Evolutionary conservation across 2,113 vertebrate species (phyloP).

Genomic region (Equus przewalskii): DNA sequence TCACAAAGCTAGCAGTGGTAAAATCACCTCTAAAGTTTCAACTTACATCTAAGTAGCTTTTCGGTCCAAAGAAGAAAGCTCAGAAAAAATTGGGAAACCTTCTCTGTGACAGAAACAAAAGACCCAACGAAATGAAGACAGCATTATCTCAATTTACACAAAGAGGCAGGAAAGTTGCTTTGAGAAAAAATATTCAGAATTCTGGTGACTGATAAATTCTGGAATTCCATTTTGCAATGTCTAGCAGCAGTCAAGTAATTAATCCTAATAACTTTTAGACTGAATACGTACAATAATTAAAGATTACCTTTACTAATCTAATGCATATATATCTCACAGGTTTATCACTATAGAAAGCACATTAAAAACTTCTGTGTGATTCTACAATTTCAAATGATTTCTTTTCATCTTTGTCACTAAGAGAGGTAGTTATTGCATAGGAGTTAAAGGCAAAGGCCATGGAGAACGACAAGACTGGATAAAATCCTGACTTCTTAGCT

Average conservation of each 20-base stretch:
- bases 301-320: constrained; percentile 55
- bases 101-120: constrained; percentile 55
- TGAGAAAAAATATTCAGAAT: constrained; percentile 54
- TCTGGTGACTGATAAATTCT: constrained; percentile 45
- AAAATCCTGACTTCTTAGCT: constrained; percentile 24
- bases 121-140: constrained; percentile 29
- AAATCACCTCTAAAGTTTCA: background rate
- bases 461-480: constrained; percentile 15
- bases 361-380: constrained; percentile 53
- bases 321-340: background rate
- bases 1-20: constrained; percentile 11
- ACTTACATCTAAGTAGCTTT: constrained; percentile 20
- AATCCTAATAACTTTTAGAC: constrained; percentile 42
- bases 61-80: constrained; percentile 38
- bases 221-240: constrained; percentile 47
- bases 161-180: background rate
- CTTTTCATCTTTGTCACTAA: constrained; percentile 30
- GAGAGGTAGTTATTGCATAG: background rate
- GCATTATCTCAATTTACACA: constrained; percentile 36
- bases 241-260: constrained; percentile 9
- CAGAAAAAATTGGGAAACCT: background rate
- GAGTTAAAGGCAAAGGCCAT: background rate
- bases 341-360: constrained; percentile 37
- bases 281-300: constrained; percentile 55
- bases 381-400: constrained; percentile 49